Conservation (phyloP, 2,113 vertebrate species). For the Notechis scutatus region DNA sequence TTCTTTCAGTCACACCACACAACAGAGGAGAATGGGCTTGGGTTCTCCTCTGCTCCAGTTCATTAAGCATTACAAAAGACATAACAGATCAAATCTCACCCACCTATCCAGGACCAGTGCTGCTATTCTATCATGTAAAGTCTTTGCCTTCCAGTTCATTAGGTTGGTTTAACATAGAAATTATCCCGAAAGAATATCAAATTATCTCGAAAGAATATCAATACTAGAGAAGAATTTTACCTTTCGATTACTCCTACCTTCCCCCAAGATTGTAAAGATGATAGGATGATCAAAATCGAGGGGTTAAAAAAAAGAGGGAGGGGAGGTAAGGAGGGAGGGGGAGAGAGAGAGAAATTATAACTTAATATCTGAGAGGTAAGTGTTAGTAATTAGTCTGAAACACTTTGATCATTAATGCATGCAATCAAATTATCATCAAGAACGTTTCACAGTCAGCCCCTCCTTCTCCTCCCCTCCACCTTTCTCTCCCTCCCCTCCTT, state of each 20-base stretch:
- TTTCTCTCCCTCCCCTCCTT: conserved; percentile 28
- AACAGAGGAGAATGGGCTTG: background rate
- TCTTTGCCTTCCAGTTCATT: background rate
- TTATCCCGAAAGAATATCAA: background rate
- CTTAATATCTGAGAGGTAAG: conserved; percentile 72
- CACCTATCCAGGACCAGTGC: background rate
- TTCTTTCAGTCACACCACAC: background rate
- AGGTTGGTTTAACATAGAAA: background rate
- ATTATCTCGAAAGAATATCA: background rate
- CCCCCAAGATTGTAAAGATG: conserved; percentile 17
- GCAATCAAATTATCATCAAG: conserved; percentile 76
- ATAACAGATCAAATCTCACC: background rate
- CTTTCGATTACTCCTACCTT: background rate
- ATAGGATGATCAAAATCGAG: conserved; percentile 24
- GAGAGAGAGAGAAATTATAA: conserved; percentile 62
- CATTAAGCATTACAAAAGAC: background rate
- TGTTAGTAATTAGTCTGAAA: conserved; percentile 73
- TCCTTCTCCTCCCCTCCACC: conserved; percentile 2
- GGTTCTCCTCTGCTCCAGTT: background rate
- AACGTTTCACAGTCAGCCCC: conserved; percentile 57
- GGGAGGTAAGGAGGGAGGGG: background rate
- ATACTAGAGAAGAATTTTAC: background rate
- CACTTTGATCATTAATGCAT: conserved; percentile 75
- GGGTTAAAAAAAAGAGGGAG: background rate
- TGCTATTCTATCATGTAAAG: background rate